These are phyloP conservation scores for Caracal caracal DNA, from an alignment of 2,113 vertebrate species.

Conservation along the genomic window DNA sequence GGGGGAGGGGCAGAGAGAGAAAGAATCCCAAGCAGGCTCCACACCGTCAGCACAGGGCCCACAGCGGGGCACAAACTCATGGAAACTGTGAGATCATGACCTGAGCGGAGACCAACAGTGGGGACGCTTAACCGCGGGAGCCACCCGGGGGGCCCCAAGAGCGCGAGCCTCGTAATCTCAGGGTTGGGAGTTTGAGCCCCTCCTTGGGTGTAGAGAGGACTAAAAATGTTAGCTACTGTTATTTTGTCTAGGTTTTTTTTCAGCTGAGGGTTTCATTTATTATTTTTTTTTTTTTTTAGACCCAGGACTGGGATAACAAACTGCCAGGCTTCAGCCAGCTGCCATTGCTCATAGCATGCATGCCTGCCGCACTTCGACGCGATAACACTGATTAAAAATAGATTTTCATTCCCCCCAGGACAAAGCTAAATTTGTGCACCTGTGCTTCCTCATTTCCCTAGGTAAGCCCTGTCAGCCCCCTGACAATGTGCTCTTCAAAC, in stretches of 20 bases:
- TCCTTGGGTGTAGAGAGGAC: background rate
- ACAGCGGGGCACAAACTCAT: too few relatives aligned
- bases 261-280: background rate
- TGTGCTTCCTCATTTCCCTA: background rate
- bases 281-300: background rate
- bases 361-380: rapidly evolving
- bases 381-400: slow-evolving; percentile 44
- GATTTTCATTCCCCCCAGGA: slow-evolving; percentile 36
- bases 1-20: too few relatives aligned
- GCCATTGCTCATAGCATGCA: background rate
- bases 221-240: background rate
- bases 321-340: background rate
- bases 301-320: background rate
- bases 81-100: too few relatives aligned
- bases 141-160: background rate
- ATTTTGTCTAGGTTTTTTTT: background rate
- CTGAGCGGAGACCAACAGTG: too few relatives aligned
- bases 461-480: slow-evolving; percentile 20
- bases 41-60: too few relatives aligned
- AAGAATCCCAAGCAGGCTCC: too few relatives aligned
- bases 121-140: too few relatives aligned
- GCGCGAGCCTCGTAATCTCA: background rate
- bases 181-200: background rate
- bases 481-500: background rate
- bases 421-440: slow-evolving; percentile 34